These are phyloP conservation scores for Diachasmimorpha longicaudata DNA, from an alignment of 1,140 invertebrate species.

Conservation along the genomic window DNA sequence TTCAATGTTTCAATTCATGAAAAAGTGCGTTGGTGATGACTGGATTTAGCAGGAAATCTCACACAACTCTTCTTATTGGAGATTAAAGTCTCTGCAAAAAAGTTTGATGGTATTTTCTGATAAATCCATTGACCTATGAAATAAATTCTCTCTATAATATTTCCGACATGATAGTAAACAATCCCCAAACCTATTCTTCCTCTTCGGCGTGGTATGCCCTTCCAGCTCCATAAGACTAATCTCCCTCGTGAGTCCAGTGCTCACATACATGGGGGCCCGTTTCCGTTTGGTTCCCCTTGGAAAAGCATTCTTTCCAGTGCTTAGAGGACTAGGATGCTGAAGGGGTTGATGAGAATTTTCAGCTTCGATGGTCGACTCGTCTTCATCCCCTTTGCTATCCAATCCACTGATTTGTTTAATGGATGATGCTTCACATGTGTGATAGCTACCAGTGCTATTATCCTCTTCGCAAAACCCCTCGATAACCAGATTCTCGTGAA, in stretches of 20 bases:
- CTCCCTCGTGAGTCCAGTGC: constrained; percentile 72
- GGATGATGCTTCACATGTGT: constrained; percentile 46
- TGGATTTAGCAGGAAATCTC: no score
- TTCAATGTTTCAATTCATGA: no score
- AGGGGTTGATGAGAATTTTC: constrained; percentile 42
- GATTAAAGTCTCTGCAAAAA: no score
- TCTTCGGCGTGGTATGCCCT: constrained; percentile 66
- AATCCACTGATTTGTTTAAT: constrained; percentile 11
- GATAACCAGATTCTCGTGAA: not conserved
- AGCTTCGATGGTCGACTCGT: constrained; percentile 54
- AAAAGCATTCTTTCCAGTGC: constrained; percentile 38
- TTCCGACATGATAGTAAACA: no score
- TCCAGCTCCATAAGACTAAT: constrained; percentile 68
- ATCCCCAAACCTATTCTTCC: constrained; percentile 49
- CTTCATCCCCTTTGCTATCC: constrained; percentile 36
- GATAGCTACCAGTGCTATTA: constrained; percentile 8
- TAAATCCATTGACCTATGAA: no score
- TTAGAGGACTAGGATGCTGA: constrained; percentile 51
- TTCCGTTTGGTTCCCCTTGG: constrained; percentile 54
- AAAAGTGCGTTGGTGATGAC: no score
- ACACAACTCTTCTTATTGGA: no score
- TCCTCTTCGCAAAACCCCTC: not conserved
- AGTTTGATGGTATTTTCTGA: no score
- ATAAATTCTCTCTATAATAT: no score
- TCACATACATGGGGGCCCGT: constrained; percentile 20